phyloP scores from a whole-genome alignment of 2,113 vertebrate genomes.

The Lota lota region DNA sequence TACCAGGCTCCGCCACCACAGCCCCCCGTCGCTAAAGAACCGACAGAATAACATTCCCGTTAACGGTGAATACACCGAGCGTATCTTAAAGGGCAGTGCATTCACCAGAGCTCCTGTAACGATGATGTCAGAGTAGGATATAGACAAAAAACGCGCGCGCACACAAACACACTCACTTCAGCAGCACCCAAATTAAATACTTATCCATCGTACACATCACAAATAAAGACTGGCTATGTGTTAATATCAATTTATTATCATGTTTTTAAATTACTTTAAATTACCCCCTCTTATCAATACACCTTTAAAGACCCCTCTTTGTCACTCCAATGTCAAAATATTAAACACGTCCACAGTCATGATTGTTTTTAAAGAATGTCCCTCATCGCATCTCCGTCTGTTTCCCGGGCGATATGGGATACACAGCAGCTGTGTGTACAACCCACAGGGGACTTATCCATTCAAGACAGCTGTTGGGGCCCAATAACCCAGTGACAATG shows the following conservation, averaged over 20 bases:
- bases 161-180: background rate
- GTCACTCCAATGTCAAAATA: background rate
- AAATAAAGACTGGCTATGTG: conserved; percentile 52
- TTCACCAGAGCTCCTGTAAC: too few species aligned
- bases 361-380: background rate
- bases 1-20: background rate
- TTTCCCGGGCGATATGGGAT: background rate
- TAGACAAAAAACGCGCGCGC: background rate
- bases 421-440: too few species aligned
- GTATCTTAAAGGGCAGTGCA: conserved; percentile 69
- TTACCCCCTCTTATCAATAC: conserved; percentile 51
- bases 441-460: too few species aligned
- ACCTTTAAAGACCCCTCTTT: conserved; percentile 12
- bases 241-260: conserved; percentile 78
- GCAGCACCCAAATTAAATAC: background rate
- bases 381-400: too few species aligned
- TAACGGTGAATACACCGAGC: conserved; percentile 24
- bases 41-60: background rate
- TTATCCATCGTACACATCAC: background rate
- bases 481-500: too few species aligned
- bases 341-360: background rate
- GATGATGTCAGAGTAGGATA: background rate
- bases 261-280: conserved; percentile 65
- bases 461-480: too few species aligned
- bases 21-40: background rate